phyloP scores from a whole-genome alignment of 2,888 invertebrate species.

The Phanerotoma sp. region DNA sequence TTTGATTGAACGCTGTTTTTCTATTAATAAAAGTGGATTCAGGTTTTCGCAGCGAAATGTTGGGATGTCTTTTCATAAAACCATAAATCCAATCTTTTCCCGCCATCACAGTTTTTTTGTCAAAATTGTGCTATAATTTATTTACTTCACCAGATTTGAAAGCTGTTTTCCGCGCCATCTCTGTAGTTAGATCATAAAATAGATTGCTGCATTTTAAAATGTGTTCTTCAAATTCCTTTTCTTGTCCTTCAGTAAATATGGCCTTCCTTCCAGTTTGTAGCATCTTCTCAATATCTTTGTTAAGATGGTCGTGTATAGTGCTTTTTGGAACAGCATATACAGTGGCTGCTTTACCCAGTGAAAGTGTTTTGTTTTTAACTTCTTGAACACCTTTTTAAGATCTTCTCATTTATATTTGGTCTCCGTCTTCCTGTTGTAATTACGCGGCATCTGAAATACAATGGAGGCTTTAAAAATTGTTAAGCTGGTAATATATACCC shows the following conservation, averaged over 20 bases:
- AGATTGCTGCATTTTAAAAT: constrained; percentile 32
- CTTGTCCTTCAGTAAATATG: constrained; percentile 35
- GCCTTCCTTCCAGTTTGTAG: constrained; percentile 17
- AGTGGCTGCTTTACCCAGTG: constrained; percentile 25
- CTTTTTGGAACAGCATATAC: constrained; percentile 31
- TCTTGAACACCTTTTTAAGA: background rate
- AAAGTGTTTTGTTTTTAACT: background rate
- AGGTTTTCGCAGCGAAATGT: constrained; percentile 23
- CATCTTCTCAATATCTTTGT: constrained; percentile 10
- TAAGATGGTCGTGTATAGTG: constrained; percentile 31
- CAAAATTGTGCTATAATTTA: constrained; percentile 38
- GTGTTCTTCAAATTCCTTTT: constrained; percentile 32
- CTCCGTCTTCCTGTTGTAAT: constrained; percentile 7
- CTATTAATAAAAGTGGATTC: constrained; percentile 17
- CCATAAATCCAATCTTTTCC: constrained; percentile 41
- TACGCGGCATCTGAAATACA: background rate
- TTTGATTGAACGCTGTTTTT: constrained; percentile 26
- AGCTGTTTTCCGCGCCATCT: constrained; percentile 35
- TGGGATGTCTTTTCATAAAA: constrained; percentile 37
- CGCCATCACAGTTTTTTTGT: constrained; percentile 33
- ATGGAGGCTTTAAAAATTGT: no score
- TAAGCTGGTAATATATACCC: no score
- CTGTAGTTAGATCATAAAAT: constrained; percentile 35
- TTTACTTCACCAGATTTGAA: constrained; percentile 37
- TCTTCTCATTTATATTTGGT: background rate